These are phyloP conservation scores for Mormyrus hasselquistii DNA, from an alignment of 2,797 vertebrate genomes.

Conservation along the genomic window DNA sequence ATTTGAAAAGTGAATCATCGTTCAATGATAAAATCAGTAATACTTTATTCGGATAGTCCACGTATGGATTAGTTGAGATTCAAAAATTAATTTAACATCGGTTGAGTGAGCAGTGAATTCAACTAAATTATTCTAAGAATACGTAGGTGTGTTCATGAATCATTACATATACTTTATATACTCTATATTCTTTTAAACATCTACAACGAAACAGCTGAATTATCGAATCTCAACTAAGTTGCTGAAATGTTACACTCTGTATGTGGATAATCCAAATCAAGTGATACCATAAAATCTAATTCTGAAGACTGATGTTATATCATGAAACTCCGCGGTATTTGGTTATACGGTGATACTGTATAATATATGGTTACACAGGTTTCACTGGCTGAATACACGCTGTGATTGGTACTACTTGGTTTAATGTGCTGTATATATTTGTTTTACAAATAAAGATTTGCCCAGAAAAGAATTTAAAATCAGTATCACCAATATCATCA, in stretches of 20 bases:
- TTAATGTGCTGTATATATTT: background rate
- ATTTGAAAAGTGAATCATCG: background rate
- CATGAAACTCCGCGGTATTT: background rate
- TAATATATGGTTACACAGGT: background rate
- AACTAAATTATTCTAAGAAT: background rate
- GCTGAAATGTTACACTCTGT: background rate
- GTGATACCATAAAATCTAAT: background rate
- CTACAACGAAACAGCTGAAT: background rate
- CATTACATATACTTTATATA: background rate
- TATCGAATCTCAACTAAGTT: background rate
- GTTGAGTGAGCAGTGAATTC: background rate
- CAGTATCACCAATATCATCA: background rate
- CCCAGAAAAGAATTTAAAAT: background rate
- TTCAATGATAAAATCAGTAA: background rate
- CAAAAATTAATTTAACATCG: background rate
- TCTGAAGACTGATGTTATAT: background rate
- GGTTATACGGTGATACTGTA: background rate
- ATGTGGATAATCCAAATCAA: background rate
- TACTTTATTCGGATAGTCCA: background rate
- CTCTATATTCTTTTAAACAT: background rate
- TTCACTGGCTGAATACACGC: background rate
- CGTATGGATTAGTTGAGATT: background rate
- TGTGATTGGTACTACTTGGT: background rate
- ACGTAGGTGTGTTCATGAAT: background rate
- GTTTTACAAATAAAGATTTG: background rate